Evolutionary conservation across 2,888 invertebrate species (phyloP).

Genomic region (Bedellia somnulentella): DNA sequence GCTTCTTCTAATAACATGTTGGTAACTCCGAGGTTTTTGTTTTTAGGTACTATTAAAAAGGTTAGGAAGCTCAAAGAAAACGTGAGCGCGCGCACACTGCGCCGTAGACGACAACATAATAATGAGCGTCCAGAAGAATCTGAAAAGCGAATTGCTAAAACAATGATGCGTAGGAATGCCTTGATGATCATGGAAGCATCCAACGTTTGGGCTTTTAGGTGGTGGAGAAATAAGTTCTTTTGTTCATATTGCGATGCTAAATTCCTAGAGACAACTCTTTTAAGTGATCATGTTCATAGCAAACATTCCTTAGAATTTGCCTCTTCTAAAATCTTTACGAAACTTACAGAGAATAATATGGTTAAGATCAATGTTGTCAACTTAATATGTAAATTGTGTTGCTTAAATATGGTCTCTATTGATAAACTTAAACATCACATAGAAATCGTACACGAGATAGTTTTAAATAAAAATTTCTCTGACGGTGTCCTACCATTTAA

Average conservation of each 20-base stretch:
- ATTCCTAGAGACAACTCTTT: constrained; percentile 25
- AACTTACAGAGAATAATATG: constrained; percentile 46
- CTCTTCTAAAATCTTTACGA: constrained; percentile 32
- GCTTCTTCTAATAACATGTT: too few species aligned
- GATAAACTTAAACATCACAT: constrained; percentile 34
- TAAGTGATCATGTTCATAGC: constrained; percentile 26
- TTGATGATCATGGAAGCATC: constrained; percentile 35
- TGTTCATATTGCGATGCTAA: constrained; percentile 43
- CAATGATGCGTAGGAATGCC: constrained; percentile 48
- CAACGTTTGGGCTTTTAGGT: constrained; percentile 48
- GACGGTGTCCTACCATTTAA: constrained; percentile 47
- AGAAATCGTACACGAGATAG: constrained; percentile 20
- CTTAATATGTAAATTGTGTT: constrained; percentile 32
- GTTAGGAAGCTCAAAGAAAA: constrained; percentile 42
- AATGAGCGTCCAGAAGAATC: constrained; percentile 43
- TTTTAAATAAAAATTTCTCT: constrained; percentile 23
- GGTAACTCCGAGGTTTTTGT: too few species aligned
- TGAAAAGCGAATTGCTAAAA: constrained; percentile 38
- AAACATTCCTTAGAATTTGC: constrained; percentile 27
- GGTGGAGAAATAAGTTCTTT: constrained; percentile 39
- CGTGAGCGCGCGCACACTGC: constrained; percentile 44
- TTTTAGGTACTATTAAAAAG: constrained; percentile 51
- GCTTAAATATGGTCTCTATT: constrained; percentile 18
- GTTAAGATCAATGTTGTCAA: constrained; percentile 40
- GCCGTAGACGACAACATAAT: constrained; percentile 41